Evolutionary conservation across 2,888 invertebrate genomes (phyloP).

Genomic region (Cecidostiba fungosa): DNA sequence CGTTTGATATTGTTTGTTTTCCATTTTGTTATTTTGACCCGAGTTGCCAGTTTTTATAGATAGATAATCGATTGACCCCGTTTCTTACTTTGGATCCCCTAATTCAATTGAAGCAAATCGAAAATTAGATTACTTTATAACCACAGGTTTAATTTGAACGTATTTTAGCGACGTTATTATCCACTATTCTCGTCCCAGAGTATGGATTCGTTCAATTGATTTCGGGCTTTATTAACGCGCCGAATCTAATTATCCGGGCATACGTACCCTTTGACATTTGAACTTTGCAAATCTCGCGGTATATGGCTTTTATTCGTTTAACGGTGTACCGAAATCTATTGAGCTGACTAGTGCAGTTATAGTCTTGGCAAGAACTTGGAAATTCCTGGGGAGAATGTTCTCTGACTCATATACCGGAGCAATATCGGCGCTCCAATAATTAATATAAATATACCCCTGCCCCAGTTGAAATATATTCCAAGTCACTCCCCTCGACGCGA

Average conservation of each 20-base stretch:
- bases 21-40: not conserved
- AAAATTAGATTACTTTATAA: conserved; percentile 11
- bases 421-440: conserved; percentile 41
- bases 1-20: no score
- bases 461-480: conserved; percentile 8
- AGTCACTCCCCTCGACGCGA: conserved; percentile 2
- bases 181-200: not conserved
- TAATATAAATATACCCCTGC: conserved; percentile 27
- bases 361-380: not conserved
- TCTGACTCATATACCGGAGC: conserved; percentile 1
- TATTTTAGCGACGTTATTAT: not conserved
- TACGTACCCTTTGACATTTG: not conserved
- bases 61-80: conserved; percentile 1
- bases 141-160: conserved; percentile 5
- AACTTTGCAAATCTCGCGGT: not conserved
- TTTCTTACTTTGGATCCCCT: not conserved
- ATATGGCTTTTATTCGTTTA: conserved; percentile 11
- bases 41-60: not conserved
- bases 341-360: not conserved
- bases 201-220: not conserved
- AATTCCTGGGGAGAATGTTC: not conserved
- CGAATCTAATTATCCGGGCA: not conserved
- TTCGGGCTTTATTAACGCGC: not conserved
- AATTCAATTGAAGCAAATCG: conserved; percentile 6
- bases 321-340: not conserved